phyloP scores from a whole-genome alignment of 2,888 invertebrate genomes.

The Drosophila nigritarsus region DNA sequence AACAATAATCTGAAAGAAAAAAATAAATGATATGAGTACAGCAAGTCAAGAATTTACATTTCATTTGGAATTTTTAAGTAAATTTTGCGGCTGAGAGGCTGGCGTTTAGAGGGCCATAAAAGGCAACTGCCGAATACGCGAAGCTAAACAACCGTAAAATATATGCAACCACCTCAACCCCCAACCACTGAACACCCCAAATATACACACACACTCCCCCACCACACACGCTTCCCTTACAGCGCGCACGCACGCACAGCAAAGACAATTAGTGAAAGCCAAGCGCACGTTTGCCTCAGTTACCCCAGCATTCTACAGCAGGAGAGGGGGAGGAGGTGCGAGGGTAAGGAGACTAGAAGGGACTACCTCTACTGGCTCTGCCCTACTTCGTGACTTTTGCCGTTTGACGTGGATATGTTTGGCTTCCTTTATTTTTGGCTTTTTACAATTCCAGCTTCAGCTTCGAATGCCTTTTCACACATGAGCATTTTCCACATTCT shows the following conservation, averaged over 20 bases:
- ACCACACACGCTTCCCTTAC: conserved; percentile 11
- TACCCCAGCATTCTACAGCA: background rate
- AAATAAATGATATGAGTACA: conserved; percentile 9
- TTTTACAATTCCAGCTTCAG: conserved; percentile 44
- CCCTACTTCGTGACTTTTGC: conserved; percentile 71
- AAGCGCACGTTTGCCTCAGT: conserved; percentile 56
- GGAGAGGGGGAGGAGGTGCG: background rate
- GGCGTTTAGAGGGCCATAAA: conserved; percentile 64
- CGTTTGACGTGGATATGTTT: conserved; percentile 63
- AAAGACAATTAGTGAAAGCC: conserved; percentile 76
- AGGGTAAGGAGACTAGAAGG: background rate
- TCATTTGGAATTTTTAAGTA: conserved; percentile 60
- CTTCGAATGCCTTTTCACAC: conserved; percentile 68
- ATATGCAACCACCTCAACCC: conserved; percentile 59
- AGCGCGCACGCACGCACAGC: conserved; percentile 60
- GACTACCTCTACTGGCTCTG: conserved; percentile 12
- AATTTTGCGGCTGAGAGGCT: conserved; percentile 53
- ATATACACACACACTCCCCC: conserved; percentile 12
- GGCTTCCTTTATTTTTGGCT: conserved; percentile 55
- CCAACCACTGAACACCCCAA: conserved; percentile 18
- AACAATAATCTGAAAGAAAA: conserved; percentile 26
- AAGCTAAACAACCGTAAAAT: conserved; percentile 78
- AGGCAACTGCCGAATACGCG: conserved; percentile 73
- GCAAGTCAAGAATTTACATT: conserved; percentile 59
- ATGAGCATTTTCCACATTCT: conserved; percentile 49